Evolutionary conservation across 37 sponge, comb jelly and placozoan species (phyloP).

Genomic region (Petrosia ficiformis): DNA sequence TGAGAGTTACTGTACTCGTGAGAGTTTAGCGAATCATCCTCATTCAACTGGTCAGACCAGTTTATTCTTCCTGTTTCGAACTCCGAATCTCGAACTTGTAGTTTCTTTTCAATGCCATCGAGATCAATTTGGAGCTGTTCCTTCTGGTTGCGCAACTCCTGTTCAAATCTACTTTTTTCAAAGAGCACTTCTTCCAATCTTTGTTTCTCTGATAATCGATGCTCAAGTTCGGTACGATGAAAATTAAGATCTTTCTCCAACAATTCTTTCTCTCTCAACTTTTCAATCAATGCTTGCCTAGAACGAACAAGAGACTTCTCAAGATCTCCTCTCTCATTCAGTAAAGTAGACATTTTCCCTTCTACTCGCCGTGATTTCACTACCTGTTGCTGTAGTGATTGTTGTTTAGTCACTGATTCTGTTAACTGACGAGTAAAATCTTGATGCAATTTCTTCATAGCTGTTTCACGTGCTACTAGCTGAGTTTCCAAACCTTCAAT

Average conservation of each 20-base stretch:
- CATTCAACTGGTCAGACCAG: no score
- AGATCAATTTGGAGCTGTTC: slow-evolving; percentile 43
- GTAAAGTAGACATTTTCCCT: neutral
- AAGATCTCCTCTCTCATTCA: slow-evolving; percentile 13
- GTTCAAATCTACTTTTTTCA: slow-evolving; percentile 69
- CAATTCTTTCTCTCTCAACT: slow-evolving; percentile 46
- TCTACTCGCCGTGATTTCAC: neutral
- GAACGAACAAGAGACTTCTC: slow-evolving; percentile 43
- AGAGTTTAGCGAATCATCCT: no score
- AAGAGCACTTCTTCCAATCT: slow-evolving; percentile 58
- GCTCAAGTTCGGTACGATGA: slow-evolving; percentile 57
- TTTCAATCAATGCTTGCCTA: slow-evolving; percentile 38
- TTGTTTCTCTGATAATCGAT: slow-evolving; percentile 50
- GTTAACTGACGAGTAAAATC: slow-evolving; percentile 5
- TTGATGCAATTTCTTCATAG: slow-evolving; percentile 17
- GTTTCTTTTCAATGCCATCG: slow-evolving; percentile 36
- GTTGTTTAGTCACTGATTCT: slow-evolving; percentile 5
- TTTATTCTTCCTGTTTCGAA: no score
- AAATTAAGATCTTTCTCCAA: slow-evolving; percentile 50
- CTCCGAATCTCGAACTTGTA: no score
- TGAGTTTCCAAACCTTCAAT: neutral
- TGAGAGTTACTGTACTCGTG: no score
- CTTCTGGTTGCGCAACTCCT: slow-evolving; percentile 66
- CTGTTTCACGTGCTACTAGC: slow-evolving; percentile 14
- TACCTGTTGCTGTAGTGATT: neutral